Evolutionary conservation across 2,113 vertebrate genomes (phyloP).

Genomic region (chimpanzee (Pan troglodytes)): DNA sequence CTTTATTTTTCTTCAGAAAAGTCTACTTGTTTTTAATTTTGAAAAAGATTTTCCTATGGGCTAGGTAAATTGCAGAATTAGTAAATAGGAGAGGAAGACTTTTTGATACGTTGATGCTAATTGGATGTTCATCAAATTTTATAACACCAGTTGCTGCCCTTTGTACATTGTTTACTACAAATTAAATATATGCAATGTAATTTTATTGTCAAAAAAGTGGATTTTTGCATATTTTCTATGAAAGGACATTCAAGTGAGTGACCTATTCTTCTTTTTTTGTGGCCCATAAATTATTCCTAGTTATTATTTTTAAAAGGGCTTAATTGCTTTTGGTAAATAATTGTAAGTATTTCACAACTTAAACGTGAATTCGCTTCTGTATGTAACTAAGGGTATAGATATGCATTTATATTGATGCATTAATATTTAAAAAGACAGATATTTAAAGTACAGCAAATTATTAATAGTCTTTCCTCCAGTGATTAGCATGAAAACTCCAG

Average conservation of each 20-base stretch:
- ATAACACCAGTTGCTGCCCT: neutral
- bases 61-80: neutral
- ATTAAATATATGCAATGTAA: conserved; percentile 45
- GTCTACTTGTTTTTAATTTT: neutral
- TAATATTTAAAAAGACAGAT: neutral
- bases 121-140: neutral
- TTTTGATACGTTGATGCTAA: conserved; percentile 2
- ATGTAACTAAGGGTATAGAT: neutral
- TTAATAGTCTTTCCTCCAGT: neutral
- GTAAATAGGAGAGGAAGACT: neutral
- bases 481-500: neutral
- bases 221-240: conserved; percentile 34
- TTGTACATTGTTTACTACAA: conserved; percentile 46
- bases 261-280: neutral
- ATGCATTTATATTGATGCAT: conserved; percentile 44
- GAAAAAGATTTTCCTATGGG: neutral
- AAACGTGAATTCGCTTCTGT: conserved; percentile 15
- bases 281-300: conserved; percentile 45
- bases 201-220: conserved; percentile 37
- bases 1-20: conserved; percentile 31
- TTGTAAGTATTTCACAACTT: conserved; percentile 60
- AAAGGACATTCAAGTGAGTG: conserved; percentile 53
- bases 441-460: conserved; percentile 14
- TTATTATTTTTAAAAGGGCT: conserved; percentile 52
- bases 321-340: conserved; percentile 47